These are phyloP conservation scores for Lates calcarifer DNA, from an alignment of 2,113 vertebrate species.

Conservation along the genomic window DNA sequence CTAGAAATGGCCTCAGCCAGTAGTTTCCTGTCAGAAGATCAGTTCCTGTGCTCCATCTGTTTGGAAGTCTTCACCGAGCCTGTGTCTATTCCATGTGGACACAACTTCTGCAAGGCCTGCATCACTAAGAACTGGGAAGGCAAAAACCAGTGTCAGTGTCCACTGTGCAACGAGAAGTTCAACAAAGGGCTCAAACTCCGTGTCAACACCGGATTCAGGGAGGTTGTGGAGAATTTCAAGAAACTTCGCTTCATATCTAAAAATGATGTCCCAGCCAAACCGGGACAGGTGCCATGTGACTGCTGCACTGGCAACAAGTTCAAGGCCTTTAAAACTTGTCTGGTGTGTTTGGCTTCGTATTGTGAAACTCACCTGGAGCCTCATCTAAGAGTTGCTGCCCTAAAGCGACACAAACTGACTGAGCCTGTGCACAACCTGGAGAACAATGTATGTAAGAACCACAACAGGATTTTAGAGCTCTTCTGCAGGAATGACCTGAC, in stretches of 20 bases:
- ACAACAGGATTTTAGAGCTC: conserved; percentile 56
- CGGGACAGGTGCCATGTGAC: conserved; percentile 67
- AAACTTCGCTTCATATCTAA: neutral
- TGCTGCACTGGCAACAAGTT: conserved; percentile 38
- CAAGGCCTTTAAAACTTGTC: conserved; percentile 66
- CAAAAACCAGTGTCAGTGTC: conserved; percentile 49
- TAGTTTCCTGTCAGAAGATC: conserved; percentile 52
- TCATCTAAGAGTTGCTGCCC: conserved; percentile 47
- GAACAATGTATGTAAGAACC: conserved; percentile 55
- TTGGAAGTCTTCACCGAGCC: conserved; percentile 62
- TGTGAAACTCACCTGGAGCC: conserved; percentile 55
- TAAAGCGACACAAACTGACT: conserved; percentile 60
- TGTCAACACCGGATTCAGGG: conserved; percentile 60
- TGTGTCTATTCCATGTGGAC: conserved; percentile 67
- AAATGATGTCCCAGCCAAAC: neutral
- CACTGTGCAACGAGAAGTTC: conserved; percentile 61
- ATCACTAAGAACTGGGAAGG: conserved; percentile 52
- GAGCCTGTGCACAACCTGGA: conserved; percentile 54
- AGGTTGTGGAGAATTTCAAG: conserved; percentile 66
- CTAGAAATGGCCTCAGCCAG: conserved; percentile 52
- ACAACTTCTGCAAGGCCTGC: conserved; percentile 70
- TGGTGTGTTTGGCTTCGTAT: conserved; percentile 61
- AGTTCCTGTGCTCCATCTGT: conserved; percentile 64
- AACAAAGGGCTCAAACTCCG: conserved; percentile 50
- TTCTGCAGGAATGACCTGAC: conserved; percentile 49